Percentiles rank a stretch among this genome's conserved stretches.
These are phyloP conservation scores for Podarcis raffonei DNA, from an alignment of 2,113 vertebrate species.

Conservation along the genomic window DNA sequence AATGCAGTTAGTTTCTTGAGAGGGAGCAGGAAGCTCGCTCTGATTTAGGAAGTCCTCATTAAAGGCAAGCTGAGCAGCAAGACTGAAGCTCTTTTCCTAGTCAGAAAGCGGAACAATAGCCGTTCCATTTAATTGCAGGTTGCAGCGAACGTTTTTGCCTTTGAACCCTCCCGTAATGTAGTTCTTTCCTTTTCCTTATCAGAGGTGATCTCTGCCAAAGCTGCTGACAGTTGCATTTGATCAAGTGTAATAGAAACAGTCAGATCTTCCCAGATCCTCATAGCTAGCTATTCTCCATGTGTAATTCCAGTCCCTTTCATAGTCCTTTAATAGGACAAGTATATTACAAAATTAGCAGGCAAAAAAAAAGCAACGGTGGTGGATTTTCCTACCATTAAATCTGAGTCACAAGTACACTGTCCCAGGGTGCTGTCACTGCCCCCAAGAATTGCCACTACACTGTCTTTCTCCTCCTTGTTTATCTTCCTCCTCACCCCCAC, in stretches of 20 bases:
- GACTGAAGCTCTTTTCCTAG: constrained; percentile 60
- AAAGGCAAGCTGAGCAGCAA: constrained; percentile 63
- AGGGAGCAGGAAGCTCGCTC: constrained; percentile 44
- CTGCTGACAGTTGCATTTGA: constrained; percentile 62
- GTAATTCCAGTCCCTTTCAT: constrained; percentile 70
- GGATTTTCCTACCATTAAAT: constrained; percentile 54
- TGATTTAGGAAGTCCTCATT: constrained; percentile 65
- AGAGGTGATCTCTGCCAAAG: constrained; percentile 64
- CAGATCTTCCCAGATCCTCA: constrained; percentile 67
- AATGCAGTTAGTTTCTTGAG: constrained; percentile 63
- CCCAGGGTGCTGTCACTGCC: constrained; percentile 28
- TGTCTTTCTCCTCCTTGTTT: constrained; percentile 7
- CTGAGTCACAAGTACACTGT: constrained; percentile 39
- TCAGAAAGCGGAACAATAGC: constrained; percentile 65
- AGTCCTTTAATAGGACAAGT: constrained; percentile 69
- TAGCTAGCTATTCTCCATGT: constrained; percentile 65
- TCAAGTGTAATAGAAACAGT: constrained; percentile 66
- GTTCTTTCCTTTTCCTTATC: constrained; percentile 69
- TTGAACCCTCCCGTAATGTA: constrained; percentile 61
- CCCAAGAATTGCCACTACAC: constrained; percentile 43
- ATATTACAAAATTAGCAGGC: constrained; percentile 67
- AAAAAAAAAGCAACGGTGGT: constrained; percentile 50
- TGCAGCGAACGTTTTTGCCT: constrained; percentile 53
- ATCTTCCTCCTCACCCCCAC: constrained; percentile 30
- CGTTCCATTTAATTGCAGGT: constrained; percentile 59